These are phyloP conservation scores for Penaeus chinensis DNA, from an alignment of 1,140 invertebrate species.

Conservation along the genomic window DNA sequence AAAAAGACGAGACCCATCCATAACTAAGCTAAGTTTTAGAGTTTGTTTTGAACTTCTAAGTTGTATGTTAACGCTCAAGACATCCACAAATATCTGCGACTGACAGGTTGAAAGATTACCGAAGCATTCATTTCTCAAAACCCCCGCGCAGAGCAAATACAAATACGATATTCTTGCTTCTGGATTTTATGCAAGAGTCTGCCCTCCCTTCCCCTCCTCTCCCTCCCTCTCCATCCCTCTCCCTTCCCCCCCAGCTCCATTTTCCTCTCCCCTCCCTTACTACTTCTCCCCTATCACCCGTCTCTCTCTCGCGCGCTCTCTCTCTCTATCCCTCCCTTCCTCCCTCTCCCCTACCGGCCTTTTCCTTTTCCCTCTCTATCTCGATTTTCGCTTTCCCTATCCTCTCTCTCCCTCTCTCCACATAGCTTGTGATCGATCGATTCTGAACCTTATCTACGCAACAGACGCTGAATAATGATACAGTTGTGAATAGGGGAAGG, in stretches of 20 bases:
- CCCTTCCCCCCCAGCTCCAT: neutral
- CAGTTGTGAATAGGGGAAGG: too few relatives aligned
- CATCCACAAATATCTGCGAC: slow-evolving; percentile 17
- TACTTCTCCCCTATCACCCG: neutral
- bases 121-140: slow-evolving; percentile 19
- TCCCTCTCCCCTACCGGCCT: neutral
- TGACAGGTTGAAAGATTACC: slow-evolving; percentile 29
- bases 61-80: slow-evolving; percentile 1
- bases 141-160: neutral
- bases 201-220: neutral
- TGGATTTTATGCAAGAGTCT: too few relatives aligned
- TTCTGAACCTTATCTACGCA: too few relatives aligned
- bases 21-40: too few relatives aligned
- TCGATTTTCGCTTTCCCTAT: too few relatives aligned
- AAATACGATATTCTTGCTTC: too few relatives aligned
- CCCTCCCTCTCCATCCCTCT: neutral
- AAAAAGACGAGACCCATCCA: neutral
- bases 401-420: too few relatives aligned
- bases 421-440: too few relatives aligned
- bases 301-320: neutral
- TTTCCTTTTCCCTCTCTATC: neutral
- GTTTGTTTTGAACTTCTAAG: slow-evolving; percentile 2
- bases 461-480: too few relatives aligned
- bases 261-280: neutral
- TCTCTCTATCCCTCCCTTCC: slow-evolving; percentile 1